Percentiles rank a stretch among this genome's conserved stretches.
These are phyloP conservation scores for Drosophila eugracilis DNA, from an alignment of 1,140 invertebrate genomes.

Conservation along the genomic window DNA sequence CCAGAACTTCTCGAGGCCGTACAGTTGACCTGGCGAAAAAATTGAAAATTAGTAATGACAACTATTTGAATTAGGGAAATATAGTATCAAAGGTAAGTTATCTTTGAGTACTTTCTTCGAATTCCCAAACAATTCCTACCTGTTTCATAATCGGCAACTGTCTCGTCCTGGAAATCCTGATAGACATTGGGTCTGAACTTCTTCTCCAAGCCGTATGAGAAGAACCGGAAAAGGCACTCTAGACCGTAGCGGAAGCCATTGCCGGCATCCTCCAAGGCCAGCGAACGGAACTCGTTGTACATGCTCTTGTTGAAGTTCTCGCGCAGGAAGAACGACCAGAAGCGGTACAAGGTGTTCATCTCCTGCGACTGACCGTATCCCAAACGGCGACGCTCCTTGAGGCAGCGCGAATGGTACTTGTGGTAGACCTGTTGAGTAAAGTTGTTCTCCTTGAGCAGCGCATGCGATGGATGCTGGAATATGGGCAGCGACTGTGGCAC, in stretches of 20 bases:
- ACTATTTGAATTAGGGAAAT: neutral
- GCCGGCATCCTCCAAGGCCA: slow-evolving; percentile 96
- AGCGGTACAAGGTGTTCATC: slow-evolving; percentile 99
- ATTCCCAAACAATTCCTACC: slow-evolving; percentile 87
- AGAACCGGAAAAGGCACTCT: slow-evolving; percentile 99
- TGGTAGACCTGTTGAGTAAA: slow-evolving; percentile 99
- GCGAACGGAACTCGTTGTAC: slow-evolving; percentile 96
- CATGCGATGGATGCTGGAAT: slow-evolving; percentile 98
- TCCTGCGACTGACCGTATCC: slow-evolving; percentile 97
- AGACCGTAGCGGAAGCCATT: slow-evolving; percentile 95
- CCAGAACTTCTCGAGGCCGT: slow-evolving; percentile 99
- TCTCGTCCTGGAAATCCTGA: slow-evolving; percentile 98
- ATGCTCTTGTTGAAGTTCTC: slow-evolving; percentile 99
- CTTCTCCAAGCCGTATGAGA: slow-evolving; percentile 98
- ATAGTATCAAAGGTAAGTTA: too few species aligned
- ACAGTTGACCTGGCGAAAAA: slow-evolving; percentile 92
- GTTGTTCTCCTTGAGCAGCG: slow-evolving; percentile 97
- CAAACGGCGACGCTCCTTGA: slow-evolving; percentile 96
- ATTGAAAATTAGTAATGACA: neutral
- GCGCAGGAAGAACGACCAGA: slow-evolving; percentile 99
- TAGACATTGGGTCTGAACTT: slow-evolving; percentile 97
- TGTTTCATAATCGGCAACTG: slow-evolving; percentile 95
- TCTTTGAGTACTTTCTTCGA: neutral
- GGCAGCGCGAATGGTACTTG: slow-evolving; percentile 96
- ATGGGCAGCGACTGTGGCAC: slow-evolving; percentile 93